Base-by-base conservation (phyloP, 2,888 invertebrate species). In the Scaptomyza flava region DNA sequence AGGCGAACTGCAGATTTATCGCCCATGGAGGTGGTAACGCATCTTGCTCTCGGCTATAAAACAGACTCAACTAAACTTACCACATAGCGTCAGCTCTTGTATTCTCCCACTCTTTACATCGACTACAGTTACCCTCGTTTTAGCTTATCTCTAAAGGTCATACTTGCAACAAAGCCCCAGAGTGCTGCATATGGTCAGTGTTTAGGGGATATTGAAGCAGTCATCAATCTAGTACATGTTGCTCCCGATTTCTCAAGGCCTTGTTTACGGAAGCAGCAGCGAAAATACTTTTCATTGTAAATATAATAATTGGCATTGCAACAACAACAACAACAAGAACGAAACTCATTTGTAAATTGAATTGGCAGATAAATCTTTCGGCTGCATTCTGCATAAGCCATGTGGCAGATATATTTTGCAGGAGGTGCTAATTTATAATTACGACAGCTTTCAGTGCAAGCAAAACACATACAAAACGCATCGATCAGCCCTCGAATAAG, bases 1-100 rank as follows among this genome's bases (percentile, higher is more conserved):
- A 71, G 86, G 88, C 77, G 79, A 74, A 87, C 78, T 83, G 79
- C 80, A 88, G 87, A 90, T 90, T 90, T 90, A 90, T 90, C 79
- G 90, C 84, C 89, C 78, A 81, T 80, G 81, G 87, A 89, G 89
- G 90, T 87, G 89, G 90, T 83, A 86, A 72, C 47, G 66, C 64
- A 65, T 57, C 62, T 57, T 53, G 54, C 68, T 70, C 64, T 58
- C 61, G 75, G 82, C 85, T 76, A 82, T 82, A 64, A 82, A 82
- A 79, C 82, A 82, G 82, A 85, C 75, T 82, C 41, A 42, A 42
- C 68, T 23, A 63, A 68, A 45, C 51, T 27, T 41, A n/a, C 23
- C 38, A 51, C 12, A 52, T 85, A 82, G 82, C 82, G 82, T 85
- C 82, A 82, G 80, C 82, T 17, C 17, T 17, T 17, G 17, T 17